Base-by-base conservation (phyloP, 2,113 vertebrate species). In the Callopanchax toddi region DNA sequence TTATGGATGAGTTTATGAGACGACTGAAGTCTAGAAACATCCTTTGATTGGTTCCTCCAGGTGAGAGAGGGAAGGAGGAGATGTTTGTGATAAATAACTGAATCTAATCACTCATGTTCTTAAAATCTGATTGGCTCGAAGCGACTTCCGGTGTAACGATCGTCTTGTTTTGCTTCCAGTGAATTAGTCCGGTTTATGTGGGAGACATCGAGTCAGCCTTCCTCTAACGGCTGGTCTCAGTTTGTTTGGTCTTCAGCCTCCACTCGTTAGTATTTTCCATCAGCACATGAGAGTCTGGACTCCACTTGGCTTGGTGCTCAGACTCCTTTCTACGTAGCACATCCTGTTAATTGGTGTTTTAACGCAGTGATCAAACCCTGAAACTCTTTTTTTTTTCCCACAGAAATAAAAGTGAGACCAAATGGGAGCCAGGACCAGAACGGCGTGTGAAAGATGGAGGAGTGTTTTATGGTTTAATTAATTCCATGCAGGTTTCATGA, bases 171-270 rank as follows among this genome's bases (percentile, higher is more conserved):
- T 64, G 60, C 43, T 73, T 22, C 21, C 22, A 63, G 48, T 63
- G 58, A 77, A 74, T 86, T 79, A 86, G 67, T 61, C 62, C 53
- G 40, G 65, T 71, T 44, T 57, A 26, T 17, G 45, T 32, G 52
- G 43, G 18, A 59, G 26, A 23, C 78, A 59, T 73, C 52, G 15
- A 62, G 65, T 73, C 46, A 55, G 61, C 50, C 62, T 61, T 60
- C 57, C 75, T 45, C 16, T 0, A 11, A 54, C 55, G 26, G 2
- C 6, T 34, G 42, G 52, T 49, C 36, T 64, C 69, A 74, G 75
- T 29, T 56, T 22, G 36, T 66, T 71, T 36, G 34, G 18, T 37
- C 18, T 20, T 52, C 52, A 20, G 51, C 23, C n/a, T 36, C 5
- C 2, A 39, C 42, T 63, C 23, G 45, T 65, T 67, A 58, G 55